Base-by-base conservation (phyloP, 2,888 invertebrate genomes). In the Gordius sp. region DNA sequence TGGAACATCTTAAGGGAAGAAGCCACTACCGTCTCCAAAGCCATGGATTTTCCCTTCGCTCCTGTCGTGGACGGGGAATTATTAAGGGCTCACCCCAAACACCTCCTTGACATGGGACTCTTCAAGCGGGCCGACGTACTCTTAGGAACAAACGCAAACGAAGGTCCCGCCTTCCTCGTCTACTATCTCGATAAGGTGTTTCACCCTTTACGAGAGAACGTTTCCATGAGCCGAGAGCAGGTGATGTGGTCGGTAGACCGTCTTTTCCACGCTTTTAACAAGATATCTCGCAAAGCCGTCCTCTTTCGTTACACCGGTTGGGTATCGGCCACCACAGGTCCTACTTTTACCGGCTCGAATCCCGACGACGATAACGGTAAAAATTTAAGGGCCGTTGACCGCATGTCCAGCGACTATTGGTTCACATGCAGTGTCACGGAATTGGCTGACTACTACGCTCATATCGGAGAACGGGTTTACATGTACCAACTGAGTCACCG, bases 351-450 rank as follows among this genome's bases (percentile, higher is more conserved):
- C n/a, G n/a, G n/a, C 39, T 33, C 8, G 39, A 33, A 8, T 33
- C 39, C 39, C 8, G n/a, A 33, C n/a, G 39, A 33, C 8, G 39
- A n/a, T 13, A 33, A n/a, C n/a, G 39, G n/a, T 33, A 8, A 33
- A 8, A 33, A 33, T 33, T 13, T 47, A 18, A 47, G 20, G 16
- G 20, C 8, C 8, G 20, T 47, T 20, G 47, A 47, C 4, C 4
- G 20, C 20, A 47, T 47, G 47, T 13, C 47, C 4, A 23, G 86
- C 13, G 89, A 89, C 68, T 82, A 82, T 66, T 83, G 85, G 66
- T 86, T 87, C 68, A 82, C 84, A 25, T 91, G 91, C 71, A 81
- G 81, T 66, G 85, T 87, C 56, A 86, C 86, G 71, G 83, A 86
- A 68, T 81, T 87, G 68, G 84, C 86, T 23, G 78, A 81, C 64